These are phyloP conservation scores for Halichondria panicea DNA, from an alignment of 37 sponge, comb jelly and placozoan species.

Conservation along the genomic window DNA sequence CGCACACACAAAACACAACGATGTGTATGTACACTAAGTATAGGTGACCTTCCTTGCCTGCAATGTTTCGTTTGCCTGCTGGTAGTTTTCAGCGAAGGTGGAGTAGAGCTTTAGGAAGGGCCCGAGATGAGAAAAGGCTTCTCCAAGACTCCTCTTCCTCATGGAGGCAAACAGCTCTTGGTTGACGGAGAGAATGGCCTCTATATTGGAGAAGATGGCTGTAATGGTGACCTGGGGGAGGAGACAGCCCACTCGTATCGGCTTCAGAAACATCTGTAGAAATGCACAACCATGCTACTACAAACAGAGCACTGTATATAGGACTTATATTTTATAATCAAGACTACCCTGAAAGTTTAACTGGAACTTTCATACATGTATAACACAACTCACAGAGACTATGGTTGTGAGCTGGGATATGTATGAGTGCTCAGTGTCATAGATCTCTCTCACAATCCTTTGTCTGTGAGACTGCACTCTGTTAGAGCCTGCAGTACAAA, in stretches of 20 bases:
- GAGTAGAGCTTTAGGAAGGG: constrained; percentile 86
- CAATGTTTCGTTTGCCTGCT: constrained; percentile 37
- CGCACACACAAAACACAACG: too few species aligned
- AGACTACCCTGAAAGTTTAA: too few species aligned
- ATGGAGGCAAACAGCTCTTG: constrained; percentile 62
- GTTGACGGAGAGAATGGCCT: constrained; percentile 71
- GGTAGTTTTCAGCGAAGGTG: constrained; percentile 66
- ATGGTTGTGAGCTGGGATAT: constrained; percentile 66
- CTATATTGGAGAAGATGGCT: constrained; percentile 77
- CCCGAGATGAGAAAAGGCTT: constrained; percentile 70
- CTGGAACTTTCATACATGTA: not conserved
- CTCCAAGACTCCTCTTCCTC: constrained; percentile 58
- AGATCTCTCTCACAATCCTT: constrained; percentile 72
- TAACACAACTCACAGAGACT: constrained; percentile 33
- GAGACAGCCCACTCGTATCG: constrained; percentile 58
- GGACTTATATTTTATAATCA: not conserved
- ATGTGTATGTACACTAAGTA: not conserved
- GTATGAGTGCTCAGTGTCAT: constrained; percentile 64
- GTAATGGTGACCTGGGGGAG: constrained; percentile 37
- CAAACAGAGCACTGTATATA: not conserved
- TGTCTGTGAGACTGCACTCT: constrained; percentile 34
- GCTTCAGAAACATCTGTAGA: constrained; percentile 71
- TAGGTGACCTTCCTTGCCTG: constrained; percentile 15
- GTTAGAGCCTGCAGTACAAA: not conserved
- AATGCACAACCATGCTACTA: not conserved